phyloP scores from a whole-genome alignment of 2,888 invertebrate species.

The Pollenia labialis region DNA sequence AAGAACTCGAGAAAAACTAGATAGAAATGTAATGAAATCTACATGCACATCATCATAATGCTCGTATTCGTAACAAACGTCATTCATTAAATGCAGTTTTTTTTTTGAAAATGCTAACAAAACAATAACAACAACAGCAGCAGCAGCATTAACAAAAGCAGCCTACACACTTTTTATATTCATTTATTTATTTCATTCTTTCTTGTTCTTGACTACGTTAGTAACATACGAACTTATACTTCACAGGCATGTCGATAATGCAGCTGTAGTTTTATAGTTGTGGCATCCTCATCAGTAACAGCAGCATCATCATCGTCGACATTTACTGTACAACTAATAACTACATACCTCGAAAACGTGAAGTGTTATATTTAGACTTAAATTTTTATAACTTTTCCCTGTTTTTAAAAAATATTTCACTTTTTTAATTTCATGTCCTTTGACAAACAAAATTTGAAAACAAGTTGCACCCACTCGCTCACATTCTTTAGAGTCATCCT shows the following conservation, averaged over 20 bases:
- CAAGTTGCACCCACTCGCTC: slow-evolving; percentile 17
- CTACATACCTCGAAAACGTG: slow-evolving; percentile 31
- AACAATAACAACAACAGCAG: slow-evolving; percentile 16
- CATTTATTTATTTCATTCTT: slow-evolving; percentile 22
- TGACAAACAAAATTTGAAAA: slow-evolving; percentile 2
- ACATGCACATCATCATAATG: background rate
- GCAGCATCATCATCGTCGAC: background rate
- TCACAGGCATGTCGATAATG: slow-evolving; percentile 30
- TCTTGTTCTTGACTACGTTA: slow-evolving; percentile 54
- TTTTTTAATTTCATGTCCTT: slow-evolving; percentile 21
- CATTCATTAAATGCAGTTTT: slow-evolving; percentile 65
- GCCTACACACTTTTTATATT: slow-evolving; percentile 42
- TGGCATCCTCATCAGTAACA: background rate
- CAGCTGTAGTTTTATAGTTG: background rate
- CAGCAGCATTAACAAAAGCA: slow-evolving; percentile 45
- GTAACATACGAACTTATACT: slow-evolving; percentile 22
- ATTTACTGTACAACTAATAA: slow-evolving; percentile 46
- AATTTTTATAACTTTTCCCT: slow-evolving; percentile 61
- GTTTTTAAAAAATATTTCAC: slow-evolving; percentile 52
- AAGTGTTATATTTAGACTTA: slow-evolving; percentile 67
- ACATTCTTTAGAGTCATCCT: slow-evolving; percentile 26
- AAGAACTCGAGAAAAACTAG: background rate
- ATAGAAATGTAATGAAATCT: slow-evolving; percentile 39
- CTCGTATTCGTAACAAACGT: slow-evolving; percentile 53
- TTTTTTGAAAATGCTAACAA: slow-evolving; percentile 46